Evolutionary conservation across 2,113 vertebrate genomes (phyloP), one percentile per base, ranked within the genome.

Genomic region (Amphiprion ocellaris): DNA sequence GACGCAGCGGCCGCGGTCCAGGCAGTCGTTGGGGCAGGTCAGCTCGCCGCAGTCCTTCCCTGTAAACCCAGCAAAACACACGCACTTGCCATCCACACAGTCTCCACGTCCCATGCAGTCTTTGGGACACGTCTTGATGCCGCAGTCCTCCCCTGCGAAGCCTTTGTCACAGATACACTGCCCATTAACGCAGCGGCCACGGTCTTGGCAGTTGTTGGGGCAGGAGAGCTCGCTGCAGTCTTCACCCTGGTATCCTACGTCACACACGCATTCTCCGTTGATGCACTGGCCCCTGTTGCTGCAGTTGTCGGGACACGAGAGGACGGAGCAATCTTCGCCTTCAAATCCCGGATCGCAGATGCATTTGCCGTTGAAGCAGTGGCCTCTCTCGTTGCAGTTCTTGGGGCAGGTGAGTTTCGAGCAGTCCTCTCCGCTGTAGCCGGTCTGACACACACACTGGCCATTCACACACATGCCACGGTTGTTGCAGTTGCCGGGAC

Each of bases 371-470:
- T 89, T 80, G 11, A 96, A 19, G 30, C 98, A 99, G 77, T 95
- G 96, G n/a, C 98, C 98, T 0, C 77, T 94, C 74, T 94, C 63
- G 52, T 95, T 94, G 73, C 98, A 99, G 63, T 98, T 95, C 0
- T 92, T 87, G 0, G 96, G 98, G 62, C 98, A 99, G 23, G 95
- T 92, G 74, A 92, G 90, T 77, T 97, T 94, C 0, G 96, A 90
- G 83, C 98, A 99, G 89, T 99, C 97, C 0, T 96, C 95, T 0
- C 97, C 97, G 0, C 93, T 82, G 0, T 97, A 99, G 59, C 96
- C 96, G 0, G 92, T 92, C 0, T 95, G 65, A 39, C 98, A 99
- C 26, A 96, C 62, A 0, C 98, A 99, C 44, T 95, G 93, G 11
- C 98, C 98, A 0, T 96, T 95, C 33, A 96, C 92, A 0, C 98